Percentiles rank a stretch among this genome's conserved stretches.
Evolutionary conservation across 2,797 vertebrate genomes (phyloP).

Genomic region (Lepus townsendii): DNA sequence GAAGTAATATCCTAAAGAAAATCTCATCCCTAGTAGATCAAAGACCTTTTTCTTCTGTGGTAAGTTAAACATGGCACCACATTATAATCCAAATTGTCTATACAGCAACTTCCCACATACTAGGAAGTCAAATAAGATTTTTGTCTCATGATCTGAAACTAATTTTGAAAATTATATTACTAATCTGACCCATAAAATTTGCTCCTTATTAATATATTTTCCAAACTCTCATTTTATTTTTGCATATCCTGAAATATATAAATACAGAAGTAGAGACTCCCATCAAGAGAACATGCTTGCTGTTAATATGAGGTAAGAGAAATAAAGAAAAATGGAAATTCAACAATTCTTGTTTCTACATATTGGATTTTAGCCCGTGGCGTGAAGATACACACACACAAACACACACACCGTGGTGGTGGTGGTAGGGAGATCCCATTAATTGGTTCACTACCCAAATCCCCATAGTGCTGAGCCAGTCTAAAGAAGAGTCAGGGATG

Average conservation of each 20-base stretch:
- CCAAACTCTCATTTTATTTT: not conserved
- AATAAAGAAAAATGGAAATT: not conserved
- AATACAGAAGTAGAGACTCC: not conserved
- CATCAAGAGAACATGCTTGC: not conserved
- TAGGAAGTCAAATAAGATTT: not conserved
- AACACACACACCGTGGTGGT: too few species aligned
- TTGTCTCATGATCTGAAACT: not conserved
- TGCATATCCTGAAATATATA: not conserved
- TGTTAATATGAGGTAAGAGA: not conserved
- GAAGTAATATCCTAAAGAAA: conserved; percentile 78
- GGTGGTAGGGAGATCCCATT: too few species aligned
- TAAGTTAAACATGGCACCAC: not conserved
- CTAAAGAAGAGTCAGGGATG: too few species aligned
- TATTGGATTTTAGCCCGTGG: not conserved
- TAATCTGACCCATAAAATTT: not conserved
- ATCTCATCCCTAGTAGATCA: conserved; percentile 60
- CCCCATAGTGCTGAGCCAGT: too few species aligned
- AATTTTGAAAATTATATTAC: not conserved
- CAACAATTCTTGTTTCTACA: not conserved
- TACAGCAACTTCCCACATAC: not conserved
- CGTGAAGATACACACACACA: not conserved
- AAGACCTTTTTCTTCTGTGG: conserved; percentile 1
- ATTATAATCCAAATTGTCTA: not conserved
- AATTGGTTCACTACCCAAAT: too few species aligned
- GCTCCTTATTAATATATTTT: not conserved